Base-by-base conservation (phyloP, 1,140 invertebrate species). In the Rhagoletis pomonella region DNA sequence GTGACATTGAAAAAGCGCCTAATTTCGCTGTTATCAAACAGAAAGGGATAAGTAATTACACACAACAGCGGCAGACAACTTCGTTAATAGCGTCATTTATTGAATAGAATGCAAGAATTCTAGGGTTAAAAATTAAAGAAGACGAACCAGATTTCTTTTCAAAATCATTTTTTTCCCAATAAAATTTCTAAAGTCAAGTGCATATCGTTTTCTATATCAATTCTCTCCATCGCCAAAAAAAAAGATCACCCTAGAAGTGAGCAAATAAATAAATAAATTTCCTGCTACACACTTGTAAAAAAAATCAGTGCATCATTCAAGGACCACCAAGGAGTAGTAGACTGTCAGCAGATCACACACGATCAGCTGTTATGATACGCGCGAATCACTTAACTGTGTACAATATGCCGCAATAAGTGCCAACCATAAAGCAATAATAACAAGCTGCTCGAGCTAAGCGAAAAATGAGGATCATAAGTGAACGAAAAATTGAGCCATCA, bases 281-380 rank as follows among this genome's bases (percentile, higher is more conserved):
- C 73, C 7, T n/a, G 4, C 4, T 47, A 81, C 17, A 77, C 44
- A 81, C 73, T 81, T 81, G 47, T 29, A 81, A 58, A 58, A 29
- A 55, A 58, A 81, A 81, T 81, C 17, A n/a, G 50, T 47, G n/a
- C 73, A 81, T 81, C 47, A 81, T 81, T 55, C 19, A 50, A 81
- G n/a, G 73, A 81, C 73, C 73, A 81, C 73, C 73, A 12, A 3
- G 47, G 42, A 81, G 47, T 10, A 6, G n/a, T 10, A 6, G n/a
- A 19, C 6, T 81, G 73, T 19, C 29, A 29, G 29, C 29, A 81
- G 9, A 29, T 81, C 73, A 55, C 2, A 7, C 73, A 55, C 50
- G 73, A 81, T 81, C 73, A 81, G 73, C n/a, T 81, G 50, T 81
- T 81, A 81, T 58, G 73, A 81, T 81, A 14, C 17, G 73, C 47